Evolutionary conservation across 2,797 vertebrate genomes (phyloP), one percentile per base, ranked within the genome.

Genomic region (Hemibagrus guttatus): DNA sequence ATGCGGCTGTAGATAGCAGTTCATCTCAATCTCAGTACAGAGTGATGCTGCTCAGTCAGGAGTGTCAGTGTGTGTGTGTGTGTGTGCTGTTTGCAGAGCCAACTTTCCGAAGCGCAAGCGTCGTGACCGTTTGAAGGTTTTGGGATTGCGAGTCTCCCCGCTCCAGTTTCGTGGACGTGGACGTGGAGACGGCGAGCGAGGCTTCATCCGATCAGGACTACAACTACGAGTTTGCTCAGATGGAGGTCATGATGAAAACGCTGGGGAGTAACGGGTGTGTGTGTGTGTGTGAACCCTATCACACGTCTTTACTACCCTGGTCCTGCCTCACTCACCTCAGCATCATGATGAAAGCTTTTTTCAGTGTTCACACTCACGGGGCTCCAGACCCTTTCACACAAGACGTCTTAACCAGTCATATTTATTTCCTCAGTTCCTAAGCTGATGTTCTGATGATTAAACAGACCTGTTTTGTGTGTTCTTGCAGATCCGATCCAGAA

Each of bases 221-320:
- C 91, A 99, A 96, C 94, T 99, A 99, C 0, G 98, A 99, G 93
- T 99, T 99, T 90, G 98, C 98, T 79, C 98, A 99, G 95, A 99
- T 98, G 97, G 98, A 99, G 92, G 98, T 99, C 88, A 99, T 98
- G 92, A 99, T 99, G 98, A 99, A 99, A 92, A 98, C 97, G 1
- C 94, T 99, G 84, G 98, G 96, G 84, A 98, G 95, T 89, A 98
- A 99, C 9, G 98, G 98, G 78, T 59, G n/a, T 59, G n/a, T 28
- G 49, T 28, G 31, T 58, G 17, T 61, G 28, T 58, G 52, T 12
- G 19, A 68, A 68, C 66, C 17, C 3, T 35, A 16, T 14, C 31
- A 31, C 31, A 8, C 31, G 1, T 26, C 58, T 58, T 58, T 58
- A 58, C 17, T 58, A 19, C 56, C 56, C 56, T 6, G 17, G 4